Evolutionary conservation across 1,140 invertebrate genomes (phyloP).

Genomic region (Panulirus ornatus): DNA sequence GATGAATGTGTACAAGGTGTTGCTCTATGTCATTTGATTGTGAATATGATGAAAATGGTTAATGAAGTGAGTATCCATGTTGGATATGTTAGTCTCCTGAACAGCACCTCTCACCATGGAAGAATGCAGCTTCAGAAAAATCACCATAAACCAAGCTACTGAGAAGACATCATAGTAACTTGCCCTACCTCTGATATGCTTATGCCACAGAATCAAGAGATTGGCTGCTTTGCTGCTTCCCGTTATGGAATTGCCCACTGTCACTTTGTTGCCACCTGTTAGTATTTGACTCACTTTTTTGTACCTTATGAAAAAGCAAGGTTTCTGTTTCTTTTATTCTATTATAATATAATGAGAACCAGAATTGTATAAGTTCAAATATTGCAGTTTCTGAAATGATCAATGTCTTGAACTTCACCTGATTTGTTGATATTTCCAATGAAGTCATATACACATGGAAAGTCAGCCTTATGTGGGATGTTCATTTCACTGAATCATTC

Average conservation of each 20-base stretch:
- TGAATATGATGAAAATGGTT: too few relatives aligned
- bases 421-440: slow-evolving; percentile 5
- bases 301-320: too few relatives aligned
- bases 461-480: background rate
- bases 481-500: background rate
- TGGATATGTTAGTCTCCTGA: background rate
- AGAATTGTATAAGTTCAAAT: background rate
- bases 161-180: background rate
- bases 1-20: too few relatives aligned
- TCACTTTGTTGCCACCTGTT: slow-evolving; percentile 13
- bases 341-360: background rate
- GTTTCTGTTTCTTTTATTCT: background rate
- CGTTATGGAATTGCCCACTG: background rate
- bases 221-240: too few relatives aligned
- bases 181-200: slow-evolving; percentile 18
- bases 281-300: background rate
- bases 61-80: too few relatives aligned
- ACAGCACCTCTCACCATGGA: background rate
- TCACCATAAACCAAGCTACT: background rate
- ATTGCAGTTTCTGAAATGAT: background rate
- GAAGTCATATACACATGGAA: background rate
- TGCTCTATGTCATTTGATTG: too few relatives aligned
- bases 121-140: background rate
- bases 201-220: background rate
- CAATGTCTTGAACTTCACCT: background rate